Conservation (phyloP, 2,797 vertebrate genomes). For the Vireo griseus region DNA sequence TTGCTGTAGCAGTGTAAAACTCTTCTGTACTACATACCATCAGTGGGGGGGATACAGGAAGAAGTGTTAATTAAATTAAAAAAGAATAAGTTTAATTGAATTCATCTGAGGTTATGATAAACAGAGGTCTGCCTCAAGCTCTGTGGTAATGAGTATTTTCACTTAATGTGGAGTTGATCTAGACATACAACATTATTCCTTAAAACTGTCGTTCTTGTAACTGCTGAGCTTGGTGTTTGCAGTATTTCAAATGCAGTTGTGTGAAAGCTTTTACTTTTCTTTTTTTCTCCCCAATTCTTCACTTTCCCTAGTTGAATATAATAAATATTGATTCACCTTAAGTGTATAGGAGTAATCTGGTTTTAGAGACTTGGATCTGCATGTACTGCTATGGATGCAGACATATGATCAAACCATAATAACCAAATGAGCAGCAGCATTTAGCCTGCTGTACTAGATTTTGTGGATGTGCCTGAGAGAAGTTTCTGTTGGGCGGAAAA, state of each 20-base stretch:
- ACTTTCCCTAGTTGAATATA: not conserved
- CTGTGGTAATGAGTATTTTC: not conserved
- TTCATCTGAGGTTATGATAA: not conserved
- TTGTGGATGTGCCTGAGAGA: not conserved
- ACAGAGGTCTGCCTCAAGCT: not conserved
- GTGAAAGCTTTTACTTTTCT: not conserved
- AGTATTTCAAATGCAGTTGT: not conserved
- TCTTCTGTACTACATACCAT: not conserved
- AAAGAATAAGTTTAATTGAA: not conserved
- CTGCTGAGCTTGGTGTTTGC: not conserved
- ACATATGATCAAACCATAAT: rapidly evolving
- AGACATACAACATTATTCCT: not conserved
- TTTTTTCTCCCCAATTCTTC: not conserved
- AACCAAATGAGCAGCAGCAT: not conserved
- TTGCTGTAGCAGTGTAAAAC: not conserved
- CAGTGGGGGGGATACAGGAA: rapidly evolving
- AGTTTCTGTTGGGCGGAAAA: not conserved
- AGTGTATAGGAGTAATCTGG: not conserved
- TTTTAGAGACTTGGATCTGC: not conserved
- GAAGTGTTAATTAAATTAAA: not conserved
- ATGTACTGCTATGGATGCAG: not conserved
- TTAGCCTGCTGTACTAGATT: not conserved
- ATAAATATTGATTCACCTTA: not conserved
- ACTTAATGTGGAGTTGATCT: not conserved
- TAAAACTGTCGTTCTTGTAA: not conserved